phyloP scores from a whole-genome alignment of 2,113 vertebrate genomes.

The Amazona guildingii region DNA sequence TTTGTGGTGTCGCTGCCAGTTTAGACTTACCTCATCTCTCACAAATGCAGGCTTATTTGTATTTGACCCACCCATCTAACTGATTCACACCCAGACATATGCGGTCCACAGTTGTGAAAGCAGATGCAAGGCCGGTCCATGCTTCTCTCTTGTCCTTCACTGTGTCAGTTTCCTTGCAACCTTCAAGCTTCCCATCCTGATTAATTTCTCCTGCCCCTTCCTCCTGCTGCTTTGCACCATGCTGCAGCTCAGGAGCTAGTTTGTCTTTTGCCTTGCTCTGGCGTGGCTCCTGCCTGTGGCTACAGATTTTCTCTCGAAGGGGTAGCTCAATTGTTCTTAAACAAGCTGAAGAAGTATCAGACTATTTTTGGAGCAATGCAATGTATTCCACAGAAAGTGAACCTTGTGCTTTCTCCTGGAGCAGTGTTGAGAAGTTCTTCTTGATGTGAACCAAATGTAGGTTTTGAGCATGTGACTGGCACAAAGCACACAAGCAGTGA shows the following conservation, averaged over 20 bases:
- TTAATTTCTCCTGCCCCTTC: not conserved
- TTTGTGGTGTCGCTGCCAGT: not conserved
- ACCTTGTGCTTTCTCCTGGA: not conserved
- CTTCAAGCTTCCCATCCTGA: not conserved
- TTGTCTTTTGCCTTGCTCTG: not conserved
- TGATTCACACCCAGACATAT: not conserved
- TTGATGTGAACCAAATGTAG: not conserved
- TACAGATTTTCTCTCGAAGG: not conserved
- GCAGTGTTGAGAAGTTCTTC: not conserved
- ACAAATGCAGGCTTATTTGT: not conserved
- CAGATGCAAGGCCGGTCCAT: not conserved
- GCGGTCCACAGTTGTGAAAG: not conserved
- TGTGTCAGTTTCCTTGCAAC: rapidly evolving
- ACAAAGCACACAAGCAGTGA: not conserved
- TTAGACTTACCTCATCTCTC: not conserved
- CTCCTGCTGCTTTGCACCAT: not conserved
- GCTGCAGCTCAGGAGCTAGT: not conserved
- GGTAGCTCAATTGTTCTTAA: not conserved
- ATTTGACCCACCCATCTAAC: not conserved
- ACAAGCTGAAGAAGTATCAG: not conserved
- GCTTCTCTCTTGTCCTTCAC: not conserved
- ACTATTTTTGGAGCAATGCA: not conserved
- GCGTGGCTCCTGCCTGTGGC: not conserved
- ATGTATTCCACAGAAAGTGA: not conserved
- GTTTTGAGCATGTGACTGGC: not conserved